Conservation (phyloP, 2,113 vertebrate species). For the Poeciliopsis retropinna region DNA sequence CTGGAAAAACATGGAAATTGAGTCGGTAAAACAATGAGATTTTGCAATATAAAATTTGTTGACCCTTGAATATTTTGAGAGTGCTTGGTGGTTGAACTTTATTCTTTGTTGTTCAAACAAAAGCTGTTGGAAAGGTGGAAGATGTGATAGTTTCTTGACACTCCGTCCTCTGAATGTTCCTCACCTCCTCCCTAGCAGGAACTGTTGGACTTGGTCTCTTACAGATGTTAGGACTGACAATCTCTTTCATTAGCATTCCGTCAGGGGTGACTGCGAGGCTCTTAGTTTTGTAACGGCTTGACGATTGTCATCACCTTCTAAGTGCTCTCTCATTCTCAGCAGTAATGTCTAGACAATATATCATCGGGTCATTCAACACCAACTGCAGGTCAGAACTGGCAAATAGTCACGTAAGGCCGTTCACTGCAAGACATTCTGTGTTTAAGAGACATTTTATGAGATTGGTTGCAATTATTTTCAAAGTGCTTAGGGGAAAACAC, state of each 20-base stretch:
- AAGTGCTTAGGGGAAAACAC: not conserved
- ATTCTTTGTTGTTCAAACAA: constrained; percentile 21
- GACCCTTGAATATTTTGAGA: not conserved
- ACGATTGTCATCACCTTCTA: constrained; percentile 60
- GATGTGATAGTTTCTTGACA: constrained; percentile 77
- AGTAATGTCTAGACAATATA: constrained; percentile 18
- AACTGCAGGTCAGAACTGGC: not conserved
- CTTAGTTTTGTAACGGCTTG: constrained; percentile 40
- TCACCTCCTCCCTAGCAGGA: constrained; percentile 67
- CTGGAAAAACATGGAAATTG: no score
- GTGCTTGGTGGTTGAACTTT: not conserved
- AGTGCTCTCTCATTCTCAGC: constrained; percentile 57
- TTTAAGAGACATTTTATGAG: not conserved
- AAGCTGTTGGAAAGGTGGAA: constrained; percentile 68
- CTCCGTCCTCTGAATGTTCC: constrained; percentile 49
- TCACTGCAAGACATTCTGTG: not conserved
- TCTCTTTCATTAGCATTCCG: constrained; percentile 79
- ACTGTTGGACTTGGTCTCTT: constrained; percentile 43
- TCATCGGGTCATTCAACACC: constrained; percentile 6
- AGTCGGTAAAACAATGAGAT: no score
- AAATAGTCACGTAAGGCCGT: not conserved
- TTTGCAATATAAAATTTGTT: no score
- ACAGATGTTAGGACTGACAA: constrained; percentile 77
- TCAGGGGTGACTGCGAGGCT: constrained; percentile 42
- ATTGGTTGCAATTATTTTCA: not conserved